Evolutionary conservation across 30 jellyfish, hydroid and myxozoan species (phyloP), one percentile per base, ranked within the genome.

Genomic region (Hydra vulgaris): DNA sequence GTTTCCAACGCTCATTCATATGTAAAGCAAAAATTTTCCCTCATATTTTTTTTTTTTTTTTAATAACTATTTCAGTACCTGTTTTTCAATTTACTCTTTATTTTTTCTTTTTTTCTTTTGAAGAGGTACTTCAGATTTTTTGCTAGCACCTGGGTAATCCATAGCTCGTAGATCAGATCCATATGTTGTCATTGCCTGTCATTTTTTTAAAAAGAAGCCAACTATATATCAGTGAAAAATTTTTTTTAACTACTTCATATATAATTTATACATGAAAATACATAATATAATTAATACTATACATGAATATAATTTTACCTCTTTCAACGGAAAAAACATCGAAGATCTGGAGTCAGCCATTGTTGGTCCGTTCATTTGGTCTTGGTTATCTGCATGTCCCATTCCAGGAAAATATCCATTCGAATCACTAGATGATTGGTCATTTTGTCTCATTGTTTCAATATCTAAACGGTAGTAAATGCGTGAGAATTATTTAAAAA

Each of bases 111-210:
- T 40, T 12, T 40, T 40, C 61, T 40, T 40, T 12, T 3, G 61
- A 5, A 3, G 21, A 15, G 83, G 83, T 15, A 75, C 83, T 75
- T 75, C 83, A 1, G 83, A 75, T 26, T 75, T 75, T 75, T 75
- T 75, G 23, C 83, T 75, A 40, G 61, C 61, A 21, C 83, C 83
- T 23, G 83, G 83, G 26, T 75, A 75, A 25, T 75, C 83, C 83
- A 75, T 75, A 25, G 83, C 83, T 75, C 83, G 53, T 25, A 75
- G 66, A 26, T 75, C 83, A 22, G 83, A 67, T 25, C 83, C 83
- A 53, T 75, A 75, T 21, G 83, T 66, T 26, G 83, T 75, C 83
- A 75, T 23, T 75, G 71, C 83, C 83, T 75, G 0, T 4, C 12
- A 25, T 1, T 70, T 70, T 70, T 7, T 7, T 17, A 17, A 61